Evolutionary conservation across 2,113 vertebrate species (phyloP).

Genomic region (Acrocephalus kingi): DNA sequence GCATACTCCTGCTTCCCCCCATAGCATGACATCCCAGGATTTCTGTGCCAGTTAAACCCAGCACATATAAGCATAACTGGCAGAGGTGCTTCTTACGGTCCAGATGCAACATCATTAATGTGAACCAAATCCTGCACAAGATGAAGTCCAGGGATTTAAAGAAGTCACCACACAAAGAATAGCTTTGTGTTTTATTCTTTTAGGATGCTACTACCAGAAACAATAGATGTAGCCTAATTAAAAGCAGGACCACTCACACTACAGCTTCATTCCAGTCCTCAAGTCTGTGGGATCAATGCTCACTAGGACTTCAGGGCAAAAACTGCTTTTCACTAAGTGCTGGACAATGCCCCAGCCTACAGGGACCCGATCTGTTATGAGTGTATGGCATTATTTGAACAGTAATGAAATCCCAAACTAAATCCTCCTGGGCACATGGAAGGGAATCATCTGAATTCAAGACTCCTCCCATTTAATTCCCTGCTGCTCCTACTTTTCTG

Average conservation of each 20-base stretch:
- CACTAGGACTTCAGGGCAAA: neutral
- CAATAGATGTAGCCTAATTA: constrained; percentile 21
- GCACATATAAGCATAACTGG: accelerated
- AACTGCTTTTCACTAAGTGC: neutral
- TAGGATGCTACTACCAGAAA: neutral
- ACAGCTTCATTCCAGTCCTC: neutral
- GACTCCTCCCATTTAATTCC: constrained; percentile 56
- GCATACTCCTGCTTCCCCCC: neutral
- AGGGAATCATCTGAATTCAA: neutral
- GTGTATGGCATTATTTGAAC: neutral
- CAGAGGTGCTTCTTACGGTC: neutral
- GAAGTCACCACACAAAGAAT: neutral
- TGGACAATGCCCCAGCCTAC: neutral
- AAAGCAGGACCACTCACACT: neutral
- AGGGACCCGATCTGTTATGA: neutral
- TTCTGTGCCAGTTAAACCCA: neutral
- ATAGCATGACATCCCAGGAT: accelerated
- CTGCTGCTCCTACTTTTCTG: constrained; percentile 49
- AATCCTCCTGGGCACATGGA: constrained; percentile 29
- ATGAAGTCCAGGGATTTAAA: neutral
- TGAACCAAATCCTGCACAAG: neutral
- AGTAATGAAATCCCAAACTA: constrained; percentile 30
- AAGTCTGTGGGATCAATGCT: neutral
- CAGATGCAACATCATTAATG: neutral
- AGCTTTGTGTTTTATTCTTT: neutral